Evolutionary conservation across 2,888 invertebrate genomes (phyloP), one percentile per base, ranked within the genome.

Genomic region (Abscondita cerata): DNA sequence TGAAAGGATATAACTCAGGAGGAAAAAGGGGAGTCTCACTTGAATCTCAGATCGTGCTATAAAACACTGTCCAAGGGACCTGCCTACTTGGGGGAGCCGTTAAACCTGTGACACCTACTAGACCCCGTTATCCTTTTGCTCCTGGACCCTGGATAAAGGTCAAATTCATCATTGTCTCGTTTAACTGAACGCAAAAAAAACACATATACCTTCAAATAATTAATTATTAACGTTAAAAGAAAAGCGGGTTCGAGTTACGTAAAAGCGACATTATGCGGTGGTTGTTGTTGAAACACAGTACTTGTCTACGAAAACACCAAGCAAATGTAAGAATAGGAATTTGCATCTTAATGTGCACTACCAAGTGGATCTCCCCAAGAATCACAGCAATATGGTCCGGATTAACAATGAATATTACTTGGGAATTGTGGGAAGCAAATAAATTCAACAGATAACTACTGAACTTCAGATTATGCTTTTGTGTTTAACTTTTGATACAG

Each of bases 261-360:
- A 73, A 73, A 72, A 72, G 71, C 72, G 67, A 67, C 72, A 71
- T 74, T 74, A 73, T 73, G 73, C 73, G 70, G 72, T 70, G 58
- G 67, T 58, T 66, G 66, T 65, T 70, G 70, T 67, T 73, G 74
- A 73, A 74, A 75, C 75, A 76, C 72, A 73, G 73, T 72, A 75
- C 76, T 76, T 76, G 77, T 77, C 77, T 76, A 71, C 74, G 75
- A 77, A 77, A 78, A 77, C 78, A 76, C 76, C 74, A 70, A 71
- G 76, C 76, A 77, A 78, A 76, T 77, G 78, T 78, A 79, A 80
- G 78, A 78, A 78, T 76, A 73, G 72, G 76, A 77, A 80, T 80
- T 80, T 80, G 78, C 80, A 80, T 80, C 77, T 78, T 78, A 80
- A 80, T 80, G 76, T 73, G 69, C 72, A 69, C 67, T 74, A 71